Base-by-base conservation (phyloP, 2,888 invertebrate genomes). In the Meandrusa payeni region DNA sequence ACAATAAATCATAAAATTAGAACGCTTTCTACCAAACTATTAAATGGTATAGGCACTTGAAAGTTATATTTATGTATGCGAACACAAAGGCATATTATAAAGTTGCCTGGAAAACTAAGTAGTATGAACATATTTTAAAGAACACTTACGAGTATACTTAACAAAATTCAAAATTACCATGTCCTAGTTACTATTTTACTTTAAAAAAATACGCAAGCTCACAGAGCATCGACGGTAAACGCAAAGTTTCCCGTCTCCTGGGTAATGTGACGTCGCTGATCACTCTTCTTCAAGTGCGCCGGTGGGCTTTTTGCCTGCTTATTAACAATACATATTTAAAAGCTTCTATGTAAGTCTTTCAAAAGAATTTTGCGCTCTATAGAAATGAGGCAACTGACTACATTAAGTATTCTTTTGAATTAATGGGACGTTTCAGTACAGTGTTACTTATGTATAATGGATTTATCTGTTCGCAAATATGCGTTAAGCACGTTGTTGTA, bases 301-400 rank as follows among this genome's bases (percentile, higher is more conserved):
- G 27, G 43, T 43, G 31, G 38, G 38, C 32, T 43, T 43, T 43
- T 43, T 37, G 27, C 32, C 32, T 43, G 37, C 37, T 38, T 43
- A 43, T 38, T 43, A 43, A 43, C 43, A 43, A 43, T 38, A 43
- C 43, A 43, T 43, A 38, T 43, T 43, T 43, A 43, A 43, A 38
- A 38, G 32, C 32, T 43, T 26, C 38, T 38, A 43, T 32, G 24
- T 31, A 32, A 37, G 43, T 32, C 36, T 34, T 26, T 38, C 24
- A 38, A 43, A 43, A 43, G 43, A 43, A 43, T 43, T 38, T 43
- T 43, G n/a, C 24, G n/a, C 20, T 43, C 26, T 38, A 32, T 26
- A 43, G 43, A 38, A 43, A 43, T 32, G 38, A 43, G 43, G 37
- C 27, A 38, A 20, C 36, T 23, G 41, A 23, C 31, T 43, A 43